Conservation (phyloP, 2,113 vertebrate genomes). For the Recurvirostra avosetta region DNA sequence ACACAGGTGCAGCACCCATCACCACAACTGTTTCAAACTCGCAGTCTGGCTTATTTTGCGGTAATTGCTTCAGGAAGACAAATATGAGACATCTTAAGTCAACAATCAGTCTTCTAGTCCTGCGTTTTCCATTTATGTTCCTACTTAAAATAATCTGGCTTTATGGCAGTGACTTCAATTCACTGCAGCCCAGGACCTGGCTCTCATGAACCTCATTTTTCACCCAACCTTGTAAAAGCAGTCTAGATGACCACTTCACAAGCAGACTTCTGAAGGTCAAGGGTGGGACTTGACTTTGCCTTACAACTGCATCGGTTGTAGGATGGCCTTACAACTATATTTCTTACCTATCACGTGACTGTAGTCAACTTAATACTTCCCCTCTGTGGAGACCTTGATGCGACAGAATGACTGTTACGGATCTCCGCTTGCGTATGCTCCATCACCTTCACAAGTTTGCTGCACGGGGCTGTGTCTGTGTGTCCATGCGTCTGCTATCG, state of each 20-base stretch:
- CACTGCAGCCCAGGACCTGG: neutral
- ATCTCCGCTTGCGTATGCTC: accelerated
- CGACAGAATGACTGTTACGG: accelerated
- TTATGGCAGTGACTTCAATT: neutral
- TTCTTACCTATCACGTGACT: neutral
- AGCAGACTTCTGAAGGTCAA: neutral
- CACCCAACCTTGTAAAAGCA: neutral
- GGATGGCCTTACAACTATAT: neutral
- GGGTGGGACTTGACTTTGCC: too few relatives aligned
- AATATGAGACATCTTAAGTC: neutral
- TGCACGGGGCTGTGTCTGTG: accelerated
- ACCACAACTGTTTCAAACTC: neutral
- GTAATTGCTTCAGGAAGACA: neutral
- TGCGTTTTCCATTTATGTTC: neutral
- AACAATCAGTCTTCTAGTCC: neutral
- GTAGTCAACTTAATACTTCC: neutral
- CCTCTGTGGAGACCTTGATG: accelerated
- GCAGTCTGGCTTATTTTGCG: neutral
- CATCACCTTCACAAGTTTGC: neutral
- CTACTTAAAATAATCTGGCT: neutral
- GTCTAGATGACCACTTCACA: neutral
- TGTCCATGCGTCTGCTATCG: accelerated
- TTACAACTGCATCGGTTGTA: neutral
- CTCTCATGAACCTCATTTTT: neutral
- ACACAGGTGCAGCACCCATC: neutral